Evolutionary conservation across 2,888 invertebrate genomes (phyloP).

Genomic region (Zygogramma bicolorata): DNA sequence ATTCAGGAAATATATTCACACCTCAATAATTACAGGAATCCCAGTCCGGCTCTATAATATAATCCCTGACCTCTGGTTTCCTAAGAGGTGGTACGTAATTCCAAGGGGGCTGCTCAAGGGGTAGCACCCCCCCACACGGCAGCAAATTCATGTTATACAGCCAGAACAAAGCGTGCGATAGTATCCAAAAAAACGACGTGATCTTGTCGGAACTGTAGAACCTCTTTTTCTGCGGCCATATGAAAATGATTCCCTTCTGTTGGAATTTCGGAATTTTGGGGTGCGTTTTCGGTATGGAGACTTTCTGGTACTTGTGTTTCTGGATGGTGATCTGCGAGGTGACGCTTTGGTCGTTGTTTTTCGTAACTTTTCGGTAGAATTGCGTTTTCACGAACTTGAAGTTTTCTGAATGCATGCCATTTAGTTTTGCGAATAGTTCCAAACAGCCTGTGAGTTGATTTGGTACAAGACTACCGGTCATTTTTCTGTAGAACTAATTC

Average conservation of each 20-base stretch:
- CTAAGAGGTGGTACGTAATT: slow-evolving; percentile 54
- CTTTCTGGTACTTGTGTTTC: slow-evolving; percentile 47
- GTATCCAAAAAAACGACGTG: slow-evolving; percentile 51
- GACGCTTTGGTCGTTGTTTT: background rate
- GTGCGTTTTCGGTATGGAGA: slow-evolving; percentile 44
- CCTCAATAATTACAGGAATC: slow-evolving; percentile 48
- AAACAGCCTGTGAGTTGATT: slow-evolving; percentile 43
- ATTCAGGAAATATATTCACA: background rate
- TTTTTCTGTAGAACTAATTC: background rate
- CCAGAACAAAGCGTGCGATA: slow-evolving; percentile 59
- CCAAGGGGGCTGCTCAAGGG: slow-evolving; percentile 59
- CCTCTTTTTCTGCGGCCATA: slow-evolving; percentile 50
- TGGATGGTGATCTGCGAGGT: slow-evolving; percentile 26
- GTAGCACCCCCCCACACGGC: slow-evolving; percentile 58
- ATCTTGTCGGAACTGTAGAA: slow-evolving; percentile 50
- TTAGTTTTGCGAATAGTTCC: slow-evolving; percentile 46
- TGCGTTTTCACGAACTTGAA: slow-evolving; percentile 49
- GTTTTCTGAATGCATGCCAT: slow-evolving; percentile 43
- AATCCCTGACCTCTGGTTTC: slow-evolving; percentile 59
- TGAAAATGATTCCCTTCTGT: slow-evolving; percentile 51
- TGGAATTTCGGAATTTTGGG: slow-evolving; percentile 43
- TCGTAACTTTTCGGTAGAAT: slow-evolving; percentile 43
- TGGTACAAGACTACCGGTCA: slow-evolving; percentile 27
- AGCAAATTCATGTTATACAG: slow-evolving; percentile 55
- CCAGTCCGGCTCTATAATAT: slow-evolving; percentile 65